phyloP scores from a whole-genome alignment of 2,888 invertebrate genomes.

The Steinernema carpocapsae region DNA sequence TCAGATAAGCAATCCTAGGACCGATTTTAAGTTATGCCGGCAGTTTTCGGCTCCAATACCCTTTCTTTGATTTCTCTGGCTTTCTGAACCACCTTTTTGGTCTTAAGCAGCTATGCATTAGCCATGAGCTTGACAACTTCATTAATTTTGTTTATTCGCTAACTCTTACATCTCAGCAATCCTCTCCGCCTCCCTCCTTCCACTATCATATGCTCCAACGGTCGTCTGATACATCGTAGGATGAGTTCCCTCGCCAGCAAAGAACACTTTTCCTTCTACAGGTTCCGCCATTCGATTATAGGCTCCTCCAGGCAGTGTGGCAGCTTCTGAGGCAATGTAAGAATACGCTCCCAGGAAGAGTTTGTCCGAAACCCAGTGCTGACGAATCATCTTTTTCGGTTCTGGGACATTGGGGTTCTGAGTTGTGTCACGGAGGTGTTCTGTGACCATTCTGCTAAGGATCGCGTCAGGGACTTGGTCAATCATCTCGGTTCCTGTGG shows the following conservation, averaged over 20 bases:
- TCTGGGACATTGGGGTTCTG: constrained; percentile 47
- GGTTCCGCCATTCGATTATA: constrained; percentile 51
- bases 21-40: no score
- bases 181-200: constrained; percentile 54
- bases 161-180: no score
- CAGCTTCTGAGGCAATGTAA: constrained; percentile 50
- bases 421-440: constrained; percentile 53
- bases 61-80: no score
- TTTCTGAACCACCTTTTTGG: no score
- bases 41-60: no score
- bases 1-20: no score
- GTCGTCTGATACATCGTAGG: constrained; percentile 63
- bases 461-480: constrained; percentile 57
- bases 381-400: constrained; percentile 39
- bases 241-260: constrained; percentile 66
- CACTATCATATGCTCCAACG: constrained; percentile 60
- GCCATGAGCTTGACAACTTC: no score
- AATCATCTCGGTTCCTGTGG: constrained; percentile 56
- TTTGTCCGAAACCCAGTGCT: constrained; percentile 54
- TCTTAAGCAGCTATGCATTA: no score
- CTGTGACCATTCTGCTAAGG: constrained; percentile 49
- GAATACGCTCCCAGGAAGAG: constrained; percentile 61
- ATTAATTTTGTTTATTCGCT: no score
- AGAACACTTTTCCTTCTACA: constrained; percentile 54
- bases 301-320: constrained; percentile 34